Evolutionary conservation across 2,113 vertebrate genomes (phyloP).

Genomic region (Cyanistes caeruleus): DNA sequence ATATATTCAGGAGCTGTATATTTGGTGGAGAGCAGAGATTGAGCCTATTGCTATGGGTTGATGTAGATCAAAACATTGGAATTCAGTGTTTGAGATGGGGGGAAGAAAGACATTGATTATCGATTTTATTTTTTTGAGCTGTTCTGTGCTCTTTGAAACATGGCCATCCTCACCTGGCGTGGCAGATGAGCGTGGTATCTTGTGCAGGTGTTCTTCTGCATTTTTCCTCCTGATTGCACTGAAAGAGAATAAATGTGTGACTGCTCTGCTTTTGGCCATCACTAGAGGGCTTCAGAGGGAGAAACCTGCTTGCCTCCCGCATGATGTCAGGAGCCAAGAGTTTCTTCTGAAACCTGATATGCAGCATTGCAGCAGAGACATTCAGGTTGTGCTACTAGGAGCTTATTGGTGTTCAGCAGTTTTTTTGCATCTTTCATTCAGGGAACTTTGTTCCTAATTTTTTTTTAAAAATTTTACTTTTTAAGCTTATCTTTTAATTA

Average conservation of each 20-base stretch:
- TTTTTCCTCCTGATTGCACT: background rate
- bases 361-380: background rate
- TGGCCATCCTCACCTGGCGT: background rate
- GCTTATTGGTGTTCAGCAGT: background rate
- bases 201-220: background rate
- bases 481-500: background rate
- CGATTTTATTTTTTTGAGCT: too few relatives aligned
- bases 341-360: background rate
- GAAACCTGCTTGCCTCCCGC: background rate
- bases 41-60: background rate
- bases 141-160: background rate
- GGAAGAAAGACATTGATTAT: rapidly evolving
- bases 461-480: background rate
- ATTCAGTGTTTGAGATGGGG: background rate
- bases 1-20: background rate
- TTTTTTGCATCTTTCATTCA: background rate
- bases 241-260: rapidly evolving
- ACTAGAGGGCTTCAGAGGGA: slow-evolving; percentile 15
- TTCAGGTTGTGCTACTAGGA: background rate
- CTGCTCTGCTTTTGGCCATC: background rate
- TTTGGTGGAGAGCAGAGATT: background rate
- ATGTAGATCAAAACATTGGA: background rate
- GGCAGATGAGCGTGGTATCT: background rate
- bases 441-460: background rate
- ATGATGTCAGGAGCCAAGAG: background rate